These are phyloP conservation scores for Macroteleia sp. DNA, from an alignment of 2,888 invertebrate species.

Conservation along the genomic window DNA sequence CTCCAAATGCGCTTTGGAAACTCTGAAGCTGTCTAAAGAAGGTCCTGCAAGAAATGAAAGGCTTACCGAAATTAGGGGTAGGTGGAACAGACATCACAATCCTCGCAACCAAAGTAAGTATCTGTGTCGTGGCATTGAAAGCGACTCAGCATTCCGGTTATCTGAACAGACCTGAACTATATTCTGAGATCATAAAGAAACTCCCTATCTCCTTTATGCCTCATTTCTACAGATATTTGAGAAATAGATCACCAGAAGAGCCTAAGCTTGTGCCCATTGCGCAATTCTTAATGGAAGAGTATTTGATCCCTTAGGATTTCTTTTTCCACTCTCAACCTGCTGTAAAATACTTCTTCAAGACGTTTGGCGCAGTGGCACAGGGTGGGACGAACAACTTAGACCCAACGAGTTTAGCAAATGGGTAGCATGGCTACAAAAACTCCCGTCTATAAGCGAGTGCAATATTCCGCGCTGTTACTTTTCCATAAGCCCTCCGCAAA, in stretches of 20 bases:
- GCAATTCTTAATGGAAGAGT: too few species aligned
- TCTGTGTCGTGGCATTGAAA: neutral
- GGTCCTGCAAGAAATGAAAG: neutral
- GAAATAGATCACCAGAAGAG: neutral
- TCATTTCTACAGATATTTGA: neutral
- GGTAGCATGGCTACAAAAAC: too few species aligned
- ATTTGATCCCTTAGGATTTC: constrained; percentile 73
- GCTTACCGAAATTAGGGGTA: neutral
- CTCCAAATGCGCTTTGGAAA: constrained; percentile 50
- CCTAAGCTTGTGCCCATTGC: neutral
- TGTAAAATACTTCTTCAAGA: constrained; percentile 69
- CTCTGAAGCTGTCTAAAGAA: constrained; percentile 1
- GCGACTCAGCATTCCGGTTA: neutral
- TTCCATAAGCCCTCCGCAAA: too few species aligned
- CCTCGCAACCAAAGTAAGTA: neutral
- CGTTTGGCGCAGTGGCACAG: constrained; percentile 66
- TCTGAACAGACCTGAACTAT: neutral
- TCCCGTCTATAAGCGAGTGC: too few species aligned
- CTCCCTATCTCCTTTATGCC: neutral
- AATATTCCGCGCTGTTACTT: too few species aligned
- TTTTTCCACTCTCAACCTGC: constrained; percentile 65
- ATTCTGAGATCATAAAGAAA: neutral
- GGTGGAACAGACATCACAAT: neutral
- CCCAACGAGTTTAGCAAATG: neutral
- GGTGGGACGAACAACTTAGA: constrained; percentile 61